Percentiles rank a stretch among this genome's conserved stretches.
phyloP scores from a whole-genome alignment of 2,113 vertebrate genomes.

The Gnathonemus longibarbis region DNA sequence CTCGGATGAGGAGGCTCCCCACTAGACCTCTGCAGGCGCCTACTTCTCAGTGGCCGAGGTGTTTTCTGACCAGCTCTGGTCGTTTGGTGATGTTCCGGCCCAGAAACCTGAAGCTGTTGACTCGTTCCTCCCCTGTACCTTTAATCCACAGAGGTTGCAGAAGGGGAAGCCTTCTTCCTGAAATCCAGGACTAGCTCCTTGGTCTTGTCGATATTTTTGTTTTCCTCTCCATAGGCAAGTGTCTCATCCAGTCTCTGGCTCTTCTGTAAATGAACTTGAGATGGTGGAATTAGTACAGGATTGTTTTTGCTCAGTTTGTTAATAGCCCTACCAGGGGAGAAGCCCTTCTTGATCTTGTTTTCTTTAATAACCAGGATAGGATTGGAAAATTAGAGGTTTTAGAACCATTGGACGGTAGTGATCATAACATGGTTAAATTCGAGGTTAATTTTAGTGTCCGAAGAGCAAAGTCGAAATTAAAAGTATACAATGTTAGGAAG shows the following conservation, averaged over 20 bases:
- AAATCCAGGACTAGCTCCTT: not conserved
- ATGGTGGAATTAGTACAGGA: too few relatives aligned
- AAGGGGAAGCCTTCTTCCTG: not conserved
- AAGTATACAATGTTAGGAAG: too few relatives aligned
- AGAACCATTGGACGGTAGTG: too few relatives aligned
- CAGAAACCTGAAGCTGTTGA: not conserved
- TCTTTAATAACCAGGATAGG: too few relatives aligned
- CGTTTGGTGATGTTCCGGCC: not conserved
- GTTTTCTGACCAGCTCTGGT: not conserved
- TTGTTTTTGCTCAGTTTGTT: too few relatives aligned
- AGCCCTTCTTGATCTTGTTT: too few relatives aligned
- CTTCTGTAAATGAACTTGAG: too few relatives aligned
- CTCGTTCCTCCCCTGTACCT: not conserved
- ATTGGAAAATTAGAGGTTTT: too few relatives aligned
- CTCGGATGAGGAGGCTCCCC: not conserved
- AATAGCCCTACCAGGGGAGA: too few relatives aligned
- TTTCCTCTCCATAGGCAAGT: not conserved
- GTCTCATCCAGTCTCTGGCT: not conserved
- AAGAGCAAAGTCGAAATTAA: too few relatives aligned
- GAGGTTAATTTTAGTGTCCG: too few relatives aligned
- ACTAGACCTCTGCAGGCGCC: not conserved
- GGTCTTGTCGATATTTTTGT: not conserved
- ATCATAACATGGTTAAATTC: too few relatives aligned
- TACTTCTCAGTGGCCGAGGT: not conserved
- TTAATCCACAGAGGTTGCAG: not conserved